Conservation (phyloP, 2,888 invertebrate species). For the Busseola fusca region DNA sequence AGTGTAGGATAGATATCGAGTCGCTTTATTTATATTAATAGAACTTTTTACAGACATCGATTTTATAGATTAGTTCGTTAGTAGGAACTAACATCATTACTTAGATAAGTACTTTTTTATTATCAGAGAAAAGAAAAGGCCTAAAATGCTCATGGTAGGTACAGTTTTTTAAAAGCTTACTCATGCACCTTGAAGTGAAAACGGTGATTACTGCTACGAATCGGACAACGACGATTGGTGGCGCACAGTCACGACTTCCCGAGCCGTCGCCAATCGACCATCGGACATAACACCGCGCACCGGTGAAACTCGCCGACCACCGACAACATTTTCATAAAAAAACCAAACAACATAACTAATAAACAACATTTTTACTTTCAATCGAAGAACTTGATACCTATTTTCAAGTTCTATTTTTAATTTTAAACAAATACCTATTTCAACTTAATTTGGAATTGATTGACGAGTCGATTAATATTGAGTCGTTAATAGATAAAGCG, state of each 20-base stretch:
- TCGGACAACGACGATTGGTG: constrained; percentile 62
- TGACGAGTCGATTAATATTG: constrained; percentile 51
- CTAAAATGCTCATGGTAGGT: background rate
- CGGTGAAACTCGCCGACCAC: constrained; percentile 71
- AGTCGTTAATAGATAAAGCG: constrained; percentile 54
- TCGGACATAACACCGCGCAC: constrained; percentile 68
- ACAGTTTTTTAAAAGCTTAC: constrained; percentile 48
- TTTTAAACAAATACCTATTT: constrained; percentile 26
- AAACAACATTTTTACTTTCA: constrained; percentile 68
- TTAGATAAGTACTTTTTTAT: background rate
- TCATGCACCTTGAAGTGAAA: constrained; percentile 74
- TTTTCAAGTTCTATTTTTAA: constrained; percentile 17
- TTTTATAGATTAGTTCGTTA: background rate
- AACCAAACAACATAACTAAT: constrained; percentile 52
- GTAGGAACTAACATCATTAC: background rate
- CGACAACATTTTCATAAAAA: constrained; percentile 57
- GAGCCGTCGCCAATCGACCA: constrained; percentile 69
- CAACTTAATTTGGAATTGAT: constrained; percentile 32
- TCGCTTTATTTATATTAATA: constrained; percentile 16
- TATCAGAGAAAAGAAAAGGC: background rate
- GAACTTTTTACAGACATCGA: background rate
- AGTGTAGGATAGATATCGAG: constrained; percentile 7
- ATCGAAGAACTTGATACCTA: constrained; percentile 1
- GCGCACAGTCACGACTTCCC: constrained; percentile 50
- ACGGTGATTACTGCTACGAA: constrained; percentile 68